These are phyloP conservation scores for Seladonia tumulorum DNA, from an alignment of 2,888 invertebrate genomes.

Conservation along the genomic window DNA sequence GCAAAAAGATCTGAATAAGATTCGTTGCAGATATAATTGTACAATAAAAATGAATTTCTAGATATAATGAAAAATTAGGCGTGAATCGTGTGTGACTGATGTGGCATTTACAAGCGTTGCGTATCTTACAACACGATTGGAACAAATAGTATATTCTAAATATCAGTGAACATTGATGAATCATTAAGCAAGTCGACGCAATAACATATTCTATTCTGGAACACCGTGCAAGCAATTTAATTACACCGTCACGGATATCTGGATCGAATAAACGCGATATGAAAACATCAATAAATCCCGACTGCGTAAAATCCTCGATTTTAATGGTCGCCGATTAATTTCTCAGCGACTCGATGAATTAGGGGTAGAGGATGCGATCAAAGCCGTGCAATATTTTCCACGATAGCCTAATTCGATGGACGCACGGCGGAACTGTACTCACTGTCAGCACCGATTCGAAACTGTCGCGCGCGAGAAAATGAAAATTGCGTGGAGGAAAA, in stretches of 20 bases:
- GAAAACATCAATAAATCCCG: not conserved
- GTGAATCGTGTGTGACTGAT: no score
- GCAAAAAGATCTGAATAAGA: no score
- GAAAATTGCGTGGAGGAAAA: not conserved
- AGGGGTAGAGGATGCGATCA: not conserved
- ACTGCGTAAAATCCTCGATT: not conserved
- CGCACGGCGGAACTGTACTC: not conserved
- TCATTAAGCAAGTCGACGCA: no score
- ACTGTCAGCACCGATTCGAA: not conserved
- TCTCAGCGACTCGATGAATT: not conserved
- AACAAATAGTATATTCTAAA: no score
- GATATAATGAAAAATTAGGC: no score
- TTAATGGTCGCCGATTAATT: not conserved
- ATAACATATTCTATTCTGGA: not conserved
- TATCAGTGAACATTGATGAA: no score
- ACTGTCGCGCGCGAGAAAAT: not conserved
- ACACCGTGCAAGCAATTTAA: not conserved
- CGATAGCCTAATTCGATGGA: not conserved
- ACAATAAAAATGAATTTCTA: no score
- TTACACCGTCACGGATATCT: not conserved
- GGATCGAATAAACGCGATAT: not conserved
- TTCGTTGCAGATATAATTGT: no score
- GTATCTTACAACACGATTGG: no score
- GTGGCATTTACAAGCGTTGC: no score
- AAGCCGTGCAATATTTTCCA: not conserved